Base-by-base conservation (phyloP, 1,140 invertebrate species). In the Drosophila pseudoobscura region DNA sequence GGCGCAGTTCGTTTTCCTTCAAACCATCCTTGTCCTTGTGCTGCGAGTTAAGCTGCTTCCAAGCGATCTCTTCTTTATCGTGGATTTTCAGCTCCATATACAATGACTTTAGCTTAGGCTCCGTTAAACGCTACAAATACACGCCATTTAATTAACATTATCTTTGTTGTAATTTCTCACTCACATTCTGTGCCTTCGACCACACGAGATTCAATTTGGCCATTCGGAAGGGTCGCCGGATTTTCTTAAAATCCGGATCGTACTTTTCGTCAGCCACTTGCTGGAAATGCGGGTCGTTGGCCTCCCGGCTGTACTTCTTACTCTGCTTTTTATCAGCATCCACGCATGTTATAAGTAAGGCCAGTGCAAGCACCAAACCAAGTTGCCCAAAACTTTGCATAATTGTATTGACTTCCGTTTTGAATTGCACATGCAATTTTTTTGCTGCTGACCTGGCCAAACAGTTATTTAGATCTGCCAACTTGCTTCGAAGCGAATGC, bases 1-100 rank as follows among this genome's bases (percentile, higher is more conserved):
- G 95, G 24, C 97, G 92, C 11, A 98, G 85, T 80, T 95, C 95
- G 2, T 96, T 96, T 91, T 97, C 97, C 91, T 96, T 95, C 0
- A 97, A 82, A 0, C 97, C 97, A 87, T 96, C 96, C 87, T 96
- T 96, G 92, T 98, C 97, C 69, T 95, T 94, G 39, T 96, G 96
- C 78, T 98, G 96, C 59, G 94, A 93, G 78, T 95, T 97, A 0
- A 96, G 87, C 83, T 96, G 95, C 91, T 99, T 99, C 77, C 94
- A 94, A 1, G 94, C 94, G 11, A 97, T 92, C 93, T 98, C 97
- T 91, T 98, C 96, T 92, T 98, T 98, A 80, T 99, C 97, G 61
- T 98, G 97, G 46, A 98, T 94, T 92, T 96, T 97, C 0, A 99
- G 91, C 89, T 98, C 97, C 88, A 96, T 96, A 77, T 96, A 97